These are phyloP conservation scores for Microlaimidae sp. DNA, from an alignment of 2,888 invertebrate genomes.

Conservation along the genomic window DNA sequence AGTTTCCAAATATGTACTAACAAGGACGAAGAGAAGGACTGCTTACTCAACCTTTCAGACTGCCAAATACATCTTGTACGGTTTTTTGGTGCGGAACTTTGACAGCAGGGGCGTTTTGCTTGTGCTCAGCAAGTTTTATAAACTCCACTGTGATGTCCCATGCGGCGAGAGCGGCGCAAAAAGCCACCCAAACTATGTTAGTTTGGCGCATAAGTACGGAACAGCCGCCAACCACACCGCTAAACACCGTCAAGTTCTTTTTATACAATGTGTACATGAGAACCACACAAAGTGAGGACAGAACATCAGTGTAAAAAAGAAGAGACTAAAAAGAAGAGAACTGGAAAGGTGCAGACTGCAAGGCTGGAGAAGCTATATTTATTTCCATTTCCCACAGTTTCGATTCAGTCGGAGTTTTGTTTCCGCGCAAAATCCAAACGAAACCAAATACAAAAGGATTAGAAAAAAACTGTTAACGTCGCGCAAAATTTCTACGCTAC, in stretches of 20 bases:
- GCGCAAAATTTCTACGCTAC: constrained; percentile 52
- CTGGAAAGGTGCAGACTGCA: constrained; percentile 55
- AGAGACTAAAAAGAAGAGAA: constrained; percentile 73
- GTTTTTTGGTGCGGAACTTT: no score
- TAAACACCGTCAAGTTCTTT: constrained; percentile 41
- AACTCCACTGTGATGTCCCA: not conserved
- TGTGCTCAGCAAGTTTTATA: no score
- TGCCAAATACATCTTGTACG: no score
- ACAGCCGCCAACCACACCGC: constrained; percentile 43
- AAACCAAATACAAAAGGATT: not conserved
- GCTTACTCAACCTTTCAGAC: no score
- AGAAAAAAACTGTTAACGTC: constrained; percentile 51
- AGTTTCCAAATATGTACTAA: no score
- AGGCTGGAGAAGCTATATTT: constrained; percentile 45
- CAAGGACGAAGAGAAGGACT: no score
- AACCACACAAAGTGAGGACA: constrained; percentile 57
- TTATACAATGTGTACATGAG: constrained; percentile 52
- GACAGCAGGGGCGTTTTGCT: no score
- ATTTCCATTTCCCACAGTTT: no score
- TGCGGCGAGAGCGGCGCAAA: constrained; percentile 30
- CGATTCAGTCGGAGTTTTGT: not conserved
- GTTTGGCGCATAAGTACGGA: constrained; percentile 73
- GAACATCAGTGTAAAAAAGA: constrained; percentile 78
- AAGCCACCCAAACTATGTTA: constrained; percentile 74
- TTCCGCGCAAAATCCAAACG: not conserved